Evolutionary conservation across 2,113 vertebrate species (phyloP).

Genomic region (Brachionichthys hirsutus): DNA sequence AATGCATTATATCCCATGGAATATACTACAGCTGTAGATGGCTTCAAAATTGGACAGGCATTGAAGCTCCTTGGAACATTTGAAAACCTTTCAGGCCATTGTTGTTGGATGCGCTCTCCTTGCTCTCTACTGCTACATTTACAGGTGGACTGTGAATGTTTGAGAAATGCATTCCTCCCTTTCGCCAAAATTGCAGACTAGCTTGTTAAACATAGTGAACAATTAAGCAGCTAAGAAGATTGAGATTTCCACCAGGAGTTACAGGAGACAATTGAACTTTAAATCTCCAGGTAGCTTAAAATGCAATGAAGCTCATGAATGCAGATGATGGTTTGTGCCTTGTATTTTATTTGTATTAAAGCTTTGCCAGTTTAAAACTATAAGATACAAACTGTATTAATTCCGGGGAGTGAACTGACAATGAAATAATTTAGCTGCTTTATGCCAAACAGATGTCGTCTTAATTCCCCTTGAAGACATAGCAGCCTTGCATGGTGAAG

Average conservation of each 20-base stretch:
- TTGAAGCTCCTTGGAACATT: background rate
- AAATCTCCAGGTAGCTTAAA: too few species aligned
- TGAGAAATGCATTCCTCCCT: background rate
- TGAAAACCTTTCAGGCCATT: background rate
- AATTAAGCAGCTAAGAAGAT: too few species aligned
- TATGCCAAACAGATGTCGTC: conserved; percentile 16
- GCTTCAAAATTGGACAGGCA: background rate
- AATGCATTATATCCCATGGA: background rate
- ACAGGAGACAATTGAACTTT: too few species aligned
- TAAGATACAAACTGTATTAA: background rate
- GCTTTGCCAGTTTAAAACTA: conserved; percentile 1
- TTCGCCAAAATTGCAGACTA: background rate
- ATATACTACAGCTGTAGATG: background rate
- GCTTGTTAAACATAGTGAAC: background rate
- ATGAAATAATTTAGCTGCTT: conserved; percentile 5
- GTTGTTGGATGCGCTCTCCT: background rate
- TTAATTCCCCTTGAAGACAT: conserved; percentile 28
- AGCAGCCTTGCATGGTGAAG: conserved; percentile 21
- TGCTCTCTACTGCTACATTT: background rate
- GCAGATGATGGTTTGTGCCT: too few species aligned
- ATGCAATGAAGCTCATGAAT: too few species aligned
- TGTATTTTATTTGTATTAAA: background rate
- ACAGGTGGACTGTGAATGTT: background rate
- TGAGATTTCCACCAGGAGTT: too few species aligned
- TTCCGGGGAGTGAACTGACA: background rate